Evolutionary conservation across 2,888 invertebrate genomes (phyloP).

Genomic region (Hydrotaea diabolus): DNA sequence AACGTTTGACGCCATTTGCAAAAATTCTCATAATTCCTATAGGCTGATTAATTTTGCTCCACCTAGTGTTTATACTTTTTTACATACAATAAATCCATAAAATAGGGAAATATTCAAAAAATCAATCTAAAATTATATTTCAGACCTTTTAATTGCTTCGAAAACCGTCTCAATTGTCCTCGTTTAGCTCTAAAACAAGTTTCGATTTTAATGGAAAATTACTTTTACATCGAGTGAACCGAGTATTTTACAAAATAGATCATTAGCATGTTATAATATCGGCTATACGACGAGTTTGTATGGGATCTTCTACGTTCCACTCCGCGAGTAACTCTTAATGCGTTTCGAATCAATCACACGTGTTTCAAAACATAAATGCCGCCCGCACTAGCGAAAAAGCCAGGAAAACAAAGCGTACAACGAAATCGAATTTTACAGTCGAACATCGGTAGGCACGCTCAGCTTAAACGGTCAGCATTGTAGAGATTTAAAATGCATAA

Average conservation of each 20-base stretch:
- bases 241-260: not conserved
- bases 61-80: too few species aligned
- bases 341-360: constrained; percentile 21
- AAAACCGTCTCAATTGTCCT: not conserved
- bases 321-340: not conserved
- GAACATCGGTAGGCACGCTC: not conserved
- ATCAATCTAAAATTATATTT: not conserved
- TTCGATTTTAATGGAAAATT: constrained; percentile 6
- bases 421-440: constrained; percentile 12
- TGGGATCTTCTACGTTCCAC: too few species aligned
- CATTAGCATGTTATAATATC: not conserved
- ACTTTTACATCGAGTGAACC: not conserved
- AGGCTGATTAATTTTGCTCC: too few species aligned
- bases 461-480: too few species aligned
- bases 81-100: too few species aligned
- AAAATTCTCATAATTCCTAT: too few species aligned
- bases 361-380: not conserved
- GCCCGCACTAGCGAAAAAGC: not conserved
- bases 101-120: too few species aligned
- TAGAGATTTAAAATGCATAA: constrained; percentile 19
- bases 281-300: not conserved
- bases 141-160: not conserved
- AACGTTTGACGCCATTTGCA: too few species aligned
- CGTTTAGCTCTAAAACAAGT: not conserved
- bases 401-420: not conserved